Conservation (phyloP, 2,797 vertebrate genomes). For the Sardinella longiceps region DNA sequence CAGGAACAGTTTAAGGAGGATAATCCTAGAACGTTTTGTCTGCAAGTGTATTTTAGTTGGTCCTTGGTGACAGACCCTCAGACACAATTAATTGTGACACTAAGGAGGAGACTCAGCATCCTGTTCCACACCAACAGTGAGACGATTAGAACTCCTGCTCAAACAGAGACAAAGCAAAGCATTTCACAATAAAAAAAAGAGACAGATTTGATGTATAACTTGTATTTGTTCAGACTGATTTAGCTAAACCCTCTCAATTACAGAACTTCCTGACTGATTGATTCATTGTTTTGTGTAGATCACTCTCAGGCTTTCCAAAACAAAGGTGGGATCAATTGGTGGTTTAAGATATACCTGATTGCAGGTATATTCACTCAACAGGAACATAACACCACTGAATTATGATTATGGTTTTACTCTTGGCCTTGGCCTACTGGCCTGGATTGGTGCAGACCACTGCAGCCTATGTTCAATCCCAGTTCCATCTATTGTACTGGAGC, state of each 20-base stretch:
- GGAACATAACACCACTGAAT: neutral
- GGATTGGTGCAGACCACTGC: neutral
- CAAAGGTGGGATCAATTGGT: neutral
- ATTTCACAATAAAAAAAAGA: neutral
- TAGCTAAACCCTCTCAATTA: neutral
- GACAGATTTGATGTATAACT: neutral
- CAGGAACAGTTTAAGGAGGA: constrained; percentile 53
- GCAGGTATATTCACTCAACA: neutral
- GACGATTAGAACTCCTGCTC: neutral
- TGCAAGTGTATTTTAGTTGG: constrained; percentile 21
- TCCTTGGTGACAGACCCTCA: constrained; percentile 11
- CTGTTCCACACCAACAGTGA: neutral
- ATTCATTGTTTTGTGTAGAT: neutral
- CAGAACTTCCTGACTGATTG: neutral
- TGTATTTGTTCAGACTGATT: neutral
- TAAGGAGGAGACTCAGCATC: neutral
- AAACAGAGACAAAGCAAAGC: neutral
- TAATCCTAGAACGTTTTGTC: constrained; percentile 59
- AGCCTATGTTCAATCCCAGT: neutral
- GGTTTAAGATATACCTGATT: neutral
- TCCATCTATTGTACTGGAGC: neutral
- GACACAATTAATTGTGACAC: neutral
- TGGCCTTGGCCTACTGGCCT: no score
- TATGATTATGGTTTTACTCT: no score
- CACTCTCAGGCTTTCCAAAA: neutral